phyloP scores from a whole-genome alignment of 2,888 invertebrate genomes.

The Crematogaster levior region DNA sequence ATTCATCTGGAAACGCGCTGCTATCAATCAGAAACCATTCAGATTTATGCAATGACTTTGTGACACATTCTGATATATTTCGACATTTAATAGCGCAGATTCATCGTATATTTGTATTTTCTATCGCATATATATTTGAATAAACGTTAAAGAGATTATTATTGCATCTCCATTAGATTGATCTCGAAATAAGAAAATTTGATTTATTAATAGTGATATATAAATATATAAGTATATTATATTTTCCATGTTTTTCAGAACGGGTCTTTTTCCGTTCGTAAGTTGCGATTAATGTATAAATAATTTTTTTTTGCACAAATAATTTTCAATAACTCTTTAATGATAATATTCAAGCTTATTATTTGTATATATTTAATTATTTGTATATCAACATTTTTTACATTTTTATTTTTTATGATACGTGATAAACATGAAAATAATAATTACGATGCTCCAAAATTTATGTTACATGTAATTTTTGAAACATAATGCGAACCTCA shows the following conservation, averaged over 20 bases:
- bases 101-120: constrained; percentile 23
- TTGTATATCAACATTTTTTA: not conserved
- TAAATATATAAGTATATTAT: no score
- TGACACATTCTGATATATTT: constrained; percentile 64
- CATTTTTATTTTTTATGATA: not conserved
- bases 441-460: no score
- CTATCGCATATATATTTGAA: not conserved
- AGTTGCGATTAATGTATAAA: not conserved
- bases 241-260: not conserved
- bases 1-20: constrained; percentile 62
- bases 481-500: not conserved
- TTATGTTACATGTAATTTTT: not conserved
- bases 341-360: not conserved
- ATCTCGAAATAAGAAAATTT: not conserved
- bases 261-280: not conserved
- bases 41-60: constrained; percentile 67
- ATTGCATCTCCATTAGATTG: not conserved
- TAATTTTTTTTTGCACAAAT: not conserved
- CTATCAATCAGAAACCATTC: constrained; percentile 57
- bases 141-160: not conserved
- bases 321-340: not conserved
- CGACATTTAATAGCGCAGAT: constrained; percentile 22
- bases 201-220: not conserved
- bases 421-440: not conserved
- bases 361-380: constrained; percentile 9